Conservation (phyloP, 2,797 vertebrate genomes). For the Glyptemys insculpta region DNA sequence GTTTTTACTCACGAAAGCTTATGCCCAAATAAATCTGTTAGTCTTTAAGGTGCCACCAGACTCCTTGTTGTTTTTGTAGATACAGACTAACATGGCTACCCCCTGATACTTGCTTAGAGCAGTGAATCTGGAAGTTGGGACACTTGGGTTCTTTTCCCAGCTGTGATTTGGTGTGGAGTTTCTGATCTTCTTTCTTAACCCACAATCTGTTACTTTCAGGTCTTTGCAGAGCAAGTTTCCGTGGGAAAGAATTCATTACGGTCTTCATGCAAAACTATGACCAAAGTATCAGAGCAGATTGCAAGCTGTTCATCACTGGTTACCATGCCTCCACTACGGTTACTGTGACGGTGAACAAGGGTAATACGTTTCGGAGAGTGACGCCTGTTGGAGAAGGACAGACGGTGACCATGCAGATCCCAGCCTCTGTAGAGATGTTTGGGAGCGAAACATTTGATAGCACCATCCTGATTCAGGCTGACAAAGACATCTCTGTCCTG, state of each 20-base stretch:
- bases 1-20: too few relatives aligned
- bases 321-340: constrained; percentile 51
- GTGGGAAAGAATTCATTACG: constrained; percentile 81
- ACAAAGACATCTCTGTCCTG: constrained; percentile 75
- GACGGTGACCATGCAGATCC: constrained; percentile 64
- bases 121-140: background rate
- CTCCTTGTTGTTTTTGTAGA: too few relatives aligned
- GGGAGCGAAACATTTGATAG: constrained; percentile 49
- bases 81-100: too few relatives aligned
- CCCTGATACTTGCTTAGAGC: background rate
- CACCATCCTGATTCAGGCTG: constrained; percentile 76
- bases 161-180: background rate
- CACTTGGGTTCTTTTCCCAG: background rate
- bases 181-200: background rate
- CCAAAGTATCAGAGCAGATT: background rate
- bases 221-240: background rate
- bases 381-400: constrained; percentile 67
- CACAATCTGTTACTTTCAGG: background rate
- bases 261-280: constrained; percentile 83
- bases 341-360: constrained; percentile 75
- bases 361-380: constrained; percentile 64
- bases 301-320: constrained; percentile 76
- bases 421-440: constrained; percentile 68
- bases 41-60: too few relatives aligned
- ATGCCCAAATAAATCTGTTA: too few relatives aligned